Evolutionary conservation across 2,888 invertebrate species (phyloP).

Genomic region (Yponomeuta plumbellus): DNA sequence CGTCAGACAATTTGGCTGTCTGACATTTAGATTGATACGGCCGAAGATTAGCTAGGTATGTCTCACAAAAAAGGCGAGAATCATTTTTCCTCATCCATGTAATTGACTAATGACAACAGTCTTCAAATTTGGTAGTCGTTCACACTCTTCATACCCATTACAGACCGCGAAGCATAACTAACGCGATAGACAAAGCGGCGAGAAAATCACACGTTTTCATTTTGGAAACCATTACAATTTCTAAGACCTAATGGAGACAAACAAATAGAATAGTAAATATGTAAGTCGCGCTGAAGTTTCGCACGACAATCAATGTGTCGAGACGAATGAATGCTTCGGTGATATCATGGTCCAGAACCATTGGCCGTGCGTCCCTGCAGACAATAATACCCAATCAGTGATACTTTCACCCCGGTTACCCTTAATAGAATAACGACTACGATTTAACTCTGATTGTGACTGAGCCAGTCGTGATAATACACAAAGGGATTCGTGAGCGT

Average conservation of each 20-base stretch:
- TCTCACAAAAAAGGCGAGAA: not conserved
- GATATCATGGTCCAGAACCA: constrained; percentile 62
- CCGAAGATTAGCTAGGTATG: not conserved
- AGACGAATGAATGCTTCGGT: constrained; percentile 53
- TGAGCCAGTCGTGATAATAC: constrained; percentile 65
- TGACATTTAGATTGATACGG: constrained; percentile 13
- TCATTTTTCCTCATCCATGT: constrained; percentile 2
- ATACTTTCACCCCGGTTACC: constrained; percentile 65
- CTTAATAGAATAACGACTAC: constrained; percentile 56
- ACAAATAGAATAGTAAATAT: constrained; percentile 51
- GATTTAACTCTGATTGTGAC: constrained; percentile 47
- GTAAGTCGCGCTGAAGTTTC: constrained; percentile 42
- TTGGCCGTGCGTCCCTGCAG: constrained; percentile 36
- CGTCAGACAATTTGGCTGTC: not conserved
- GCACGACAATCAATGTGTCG: constrained; percentile 62
- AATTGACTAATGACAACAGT: constrained; percentile 2
- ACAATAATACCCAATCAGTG: constrained; percentile 63
- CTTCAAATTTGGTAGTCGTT: not conserved
- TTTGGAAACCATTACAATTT: constrained; percentile 10
- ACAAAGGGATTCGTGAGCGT: constrained; percentile 67
- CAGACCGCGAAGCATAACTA: not conserved
- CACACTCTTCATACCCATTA: not conserved
- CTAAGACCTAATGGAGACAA: constrained; percentile 1
- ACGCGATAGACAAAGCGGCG: constrained; percentile 10
- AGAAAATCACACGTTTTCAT: constrained; percentile 11